Evolutionary conservation across 2,888 invertebrate genomes (phyloP).

Genomic region (Macrosiphum euphorbiae): DNA sequence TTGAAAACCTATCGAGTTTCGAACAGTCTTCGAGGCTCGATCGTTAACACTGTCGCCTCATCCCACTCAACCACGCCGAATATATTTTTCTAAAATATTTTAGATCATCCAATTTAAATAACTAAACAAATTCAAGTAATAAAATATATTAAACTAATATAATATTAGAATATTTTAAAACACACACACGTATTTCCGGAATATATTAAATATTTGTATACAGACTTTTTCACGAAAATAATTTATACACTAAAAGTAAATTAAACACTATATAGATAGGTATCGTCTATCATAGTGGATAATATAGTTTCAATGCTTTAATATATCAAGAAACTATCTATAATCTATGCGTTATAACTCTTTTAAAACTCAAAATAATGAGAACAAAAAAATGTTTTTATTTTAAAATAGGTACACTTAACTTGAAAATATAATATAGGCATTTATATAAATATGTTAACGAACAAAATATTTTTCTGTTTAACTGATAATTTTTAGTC

Average conservation of each 20-base stretch:
- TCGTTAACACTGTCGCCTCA: background rate
- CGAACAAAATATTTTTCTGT: background rate
- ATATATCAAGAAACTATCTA: background rate
- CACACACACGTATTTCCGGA: background rate
- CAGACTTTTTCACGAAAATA: background rate
- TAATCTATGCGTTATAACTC: background rate
- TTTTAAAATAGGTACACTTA: background rate
- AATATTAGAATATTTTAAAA: background rate
- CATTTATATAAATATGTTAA: background rate
- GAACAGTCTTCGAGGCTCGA: background rate
- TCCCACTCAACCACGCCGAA: background rate
- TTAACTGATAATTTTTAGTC: background rate
- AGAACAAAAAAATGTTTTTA: background rate
- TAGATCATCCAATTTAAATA: background rate
- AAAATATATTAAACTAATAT: background rate
- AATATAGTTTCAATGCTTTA: background rate
- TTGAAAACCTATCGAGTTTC: background rate
- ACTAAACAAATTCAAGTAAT: background rate
- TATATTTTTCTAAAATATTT: background rate
- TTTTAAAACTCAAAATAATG: background rate
- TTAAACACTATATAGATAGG: background rate
- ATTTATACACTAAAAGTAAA: background rate
- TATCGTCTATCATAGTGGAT: background rate
- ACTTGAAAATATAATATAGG: background rate
- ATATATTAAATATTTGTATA: background rate